Evolutionary conservation across 2,888 invertebrate genomes (phyloP), one percentile per base, ranked within the genome.

Genomic region (Aproaerema taeniolella): DNA sequence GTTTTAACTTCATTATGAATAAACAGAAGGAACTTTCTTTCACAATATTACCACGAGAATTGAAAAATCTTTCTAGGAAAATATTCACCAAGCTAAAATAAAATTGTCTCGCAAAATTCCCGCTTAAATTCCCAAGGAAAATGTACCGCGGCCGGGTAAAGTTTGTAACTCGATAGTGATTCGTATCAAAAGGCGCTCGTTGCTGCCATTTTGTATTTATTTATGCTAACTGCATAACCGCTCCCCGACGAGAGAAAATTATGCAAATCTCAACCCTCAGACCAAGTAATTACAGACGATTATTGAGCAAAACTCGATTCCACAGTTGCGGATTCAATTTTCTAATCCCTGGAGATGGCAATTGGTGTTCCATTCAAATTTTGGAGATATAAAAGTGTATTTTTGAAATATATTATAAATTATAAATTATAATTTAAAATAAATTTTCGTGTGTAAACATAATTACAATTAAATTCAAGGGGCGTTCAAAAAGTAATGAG

Each of bases 221-320:
- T 69, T 78, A 81, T 79, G 74, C 71, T 69, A 69, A 77, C 68
- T 65, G 63, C 60, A 69, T 73, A 70, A 74, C 80, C 61, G 63
- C 68, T 43, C 61, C 72, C 58, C 51, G 45, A 55, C 55, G 59
- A 54, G 66, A 53, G 61, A 63, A 69, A 78, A 77, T 82, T 81
- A 83, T 82, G 79, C 72, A 82, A 81, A 83, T 80, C 40, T 61
- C 61, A 68, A 70, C 76, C 75, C 79, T 81, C 70, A 61, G 63
- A 58, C 39, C 41, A 59, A 61, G 70, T 77, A 82, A 82, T 82
- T 81, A 82, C 65, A 75, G 70, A 61, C 67, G 70, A 81, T 82
- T 80, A 82, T 78, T 55, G 68, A 51, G 46, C 58, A 52, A 57
- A 76, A 77, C 68, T 66, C 51, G 69, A 68, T 77, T 70, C 56